Percentiles rank a stretch among this genome's conserved stretches.
These are phyloP conservation scores for Momotus momota DNA, from an alignment of 2,797 vertebrate genomes.

Conservation along the genomic window DNA sequence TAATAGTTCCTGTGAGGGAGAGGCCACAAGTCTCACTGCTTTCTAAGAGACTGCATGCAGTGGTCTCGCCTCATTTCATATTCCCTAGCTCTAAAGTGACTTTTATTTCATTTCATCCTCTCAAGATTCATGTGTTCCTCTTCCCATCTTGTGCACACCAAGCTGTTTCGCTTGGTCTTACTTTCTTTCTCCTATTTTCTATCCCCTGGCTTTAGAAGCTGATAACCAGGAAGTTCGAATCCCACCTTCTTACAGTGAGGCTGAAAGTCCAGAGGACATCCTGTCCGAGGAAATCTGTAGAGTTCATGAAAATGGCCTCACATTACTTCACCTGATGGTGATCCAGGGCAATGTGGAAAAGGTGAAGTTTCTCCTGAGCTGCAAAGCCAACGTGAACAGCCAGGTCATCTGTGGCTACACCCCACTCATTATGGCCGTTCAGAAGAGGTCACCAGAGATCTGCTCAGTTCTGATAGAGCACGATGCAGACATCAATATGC, in stretches of 20 bases:
- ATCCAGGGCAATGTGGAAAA: conserved; percentile 78
- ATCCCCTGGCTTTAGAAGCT: background rate
- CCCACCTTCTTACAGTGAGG: background rate
- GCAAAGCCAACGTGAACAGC: conserved; percentile 81
- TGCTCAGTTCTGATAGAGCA: conserved; percentile 78
- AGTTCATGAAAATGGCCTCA: conserved; percentile 74
- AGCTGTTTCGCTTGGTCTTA: background rate
- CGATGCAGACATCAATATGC: conserved; percentile 68
- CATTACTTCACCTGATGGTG: conserved; percentile 83
- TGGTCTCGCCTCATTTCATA: background rate
- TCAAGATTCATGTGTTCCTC: fast-evolving
- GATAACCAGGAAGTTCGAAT: background rate
- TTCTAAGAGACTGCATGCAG: background rate
- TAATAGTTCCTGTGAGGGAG: fast-evolving
- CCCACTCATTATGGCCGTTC: conserved; percentile 82
- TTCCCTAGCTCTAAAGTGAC: background rate
- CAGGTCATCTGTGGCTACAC: conserved; percentile 80
- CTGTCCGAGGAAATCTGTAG: conserved; percentile 71
- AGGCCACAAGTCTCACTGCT: background rate
- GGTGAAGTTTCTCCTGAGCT: conserved; percentile 80
- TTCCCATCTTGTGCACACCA: background rate
- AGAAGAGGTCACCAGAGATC: conserved; percentile 79
- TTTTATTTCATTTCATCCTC: background rate
- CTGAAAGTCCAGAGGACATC: background rate
- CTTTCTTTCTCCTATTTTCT: background rate